phyloP scores from a whole-genome alignment of 2,797 vertebrate genomes.

The Anabacerthia variegaticeps region DNA sequence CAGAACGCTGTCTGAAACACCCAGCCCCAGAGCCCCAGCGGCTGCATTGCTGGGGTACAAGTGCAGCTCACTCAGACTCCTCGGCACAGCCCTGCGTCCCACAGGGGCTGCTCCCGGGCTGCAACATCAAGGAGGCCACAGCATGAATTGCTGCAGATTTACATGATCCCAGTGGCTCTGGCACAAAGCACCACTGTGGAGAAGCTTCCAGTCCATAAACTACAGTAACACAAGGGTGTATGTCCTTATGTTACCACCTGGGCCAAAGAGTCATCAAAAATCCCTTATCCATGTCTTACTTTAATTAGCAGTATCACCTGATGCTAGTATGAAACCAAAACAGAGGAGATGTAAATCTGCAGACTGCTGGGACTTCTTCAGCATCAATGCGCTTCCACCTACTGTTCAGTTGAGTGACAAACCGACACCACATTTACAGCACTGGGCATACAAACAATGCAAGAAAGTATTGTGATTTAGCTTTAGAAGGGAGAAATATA shows the following conservation, averaged over 20 bases:
- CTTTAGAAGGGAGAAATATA: background rate
- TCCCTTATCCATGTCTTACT: background rate
- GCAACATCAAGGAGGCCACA: background rate
- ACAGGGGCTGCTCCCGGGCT: background rate
- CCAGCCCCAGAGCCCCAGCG: background rate
- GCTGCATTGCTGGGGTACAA: fast-evolving
- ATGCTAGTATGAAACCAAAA: background rate
- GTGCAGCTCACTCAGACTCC: background rate
- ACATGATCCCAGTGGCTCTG: background rate
- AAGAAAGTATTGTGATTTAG: background rate
- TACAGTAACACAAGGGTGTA: background rate
- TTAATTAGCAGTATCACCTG: background rate
- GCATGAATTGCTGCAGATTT: background rate
- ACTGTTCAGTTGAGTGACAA: background rate
- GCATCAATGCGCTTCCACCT: background rate
- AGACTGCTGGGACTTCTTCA: background rate
- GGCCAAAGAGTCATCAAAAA: background rate
- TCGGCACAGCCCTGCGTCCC: fast-evolving
- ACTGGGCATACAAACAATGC: background rate
- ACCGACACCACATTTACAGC: background rate
- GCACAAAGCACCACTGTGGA: background rate
- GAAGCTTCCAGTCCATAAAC: background rate
- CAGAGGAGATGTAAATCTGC: background rate
- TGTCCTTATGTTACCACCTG: background rate
- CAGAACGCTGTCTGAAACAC: background rate